Evolutionary conservation across 2,888 invertebrate species (phyloP).

Genomic region (Abrostola triplasia): DNA sequence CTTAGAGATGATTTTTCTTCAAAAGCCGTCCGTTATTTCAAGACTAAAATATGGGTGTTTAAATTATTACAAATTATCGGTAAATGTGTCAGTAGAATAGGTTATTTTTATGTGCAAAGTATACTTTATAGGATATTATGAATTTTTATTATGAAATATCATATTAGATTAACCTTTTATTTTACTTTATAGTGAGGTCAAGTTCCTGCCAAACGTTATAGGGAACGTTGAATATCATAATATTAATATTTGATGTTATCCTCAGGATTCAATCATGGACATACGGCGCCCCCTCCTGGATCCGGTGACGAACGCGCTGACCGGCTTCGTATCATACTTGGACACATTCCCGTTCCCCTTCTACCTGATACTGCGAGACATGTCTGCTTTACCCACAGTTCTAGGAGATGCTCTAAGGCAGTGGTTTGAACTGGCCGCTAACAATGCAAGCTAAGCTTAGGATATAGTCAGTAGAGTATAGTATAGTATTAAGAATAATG

Average conservation of each 20-base stretch:
- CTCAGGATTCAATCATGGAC: conserved; percentile 96
- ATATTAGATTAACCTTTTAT: no score
- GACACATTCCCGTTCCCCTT: conserved; percentile 99
- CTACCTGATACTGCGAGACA: conserved; percentile 97
- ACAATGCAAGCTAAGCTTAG: conserved; percentile 72
- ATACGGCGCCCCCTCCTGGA: conserved; percentile 96
- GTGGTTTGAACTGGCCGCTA: conserved; percentile 98
- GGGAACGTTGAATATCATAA: neutral
- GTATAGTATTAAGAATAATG: neutral
- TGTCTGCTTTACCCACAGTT: conserved; percentile 95
- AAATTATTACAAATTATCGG: no score
- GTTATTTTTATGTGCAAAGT: no score
- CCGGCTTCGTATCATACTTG: conserved; percentile 94
- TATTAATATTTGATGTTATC: conserved; percentile 42
- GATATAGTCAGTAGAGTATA: neutral
- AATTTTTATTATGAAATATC: no score
- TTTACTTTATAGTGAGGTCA: no score
- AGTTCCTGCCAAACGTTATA: no score
- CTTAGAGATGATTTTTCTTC: neutral
- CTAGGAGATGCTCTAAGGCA: conserved; percentile 98
- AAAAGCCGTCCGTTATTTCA: neutral
- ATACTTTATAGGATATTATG: no score
- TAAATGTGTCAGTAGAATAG: no score
- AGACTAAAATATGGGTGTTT: no score
- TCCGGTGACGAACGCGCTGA: conserved; percentile 84